Conservation (phyloP, 2,888 invertebrate species). For the Cerastis rubricosa region DNA sequence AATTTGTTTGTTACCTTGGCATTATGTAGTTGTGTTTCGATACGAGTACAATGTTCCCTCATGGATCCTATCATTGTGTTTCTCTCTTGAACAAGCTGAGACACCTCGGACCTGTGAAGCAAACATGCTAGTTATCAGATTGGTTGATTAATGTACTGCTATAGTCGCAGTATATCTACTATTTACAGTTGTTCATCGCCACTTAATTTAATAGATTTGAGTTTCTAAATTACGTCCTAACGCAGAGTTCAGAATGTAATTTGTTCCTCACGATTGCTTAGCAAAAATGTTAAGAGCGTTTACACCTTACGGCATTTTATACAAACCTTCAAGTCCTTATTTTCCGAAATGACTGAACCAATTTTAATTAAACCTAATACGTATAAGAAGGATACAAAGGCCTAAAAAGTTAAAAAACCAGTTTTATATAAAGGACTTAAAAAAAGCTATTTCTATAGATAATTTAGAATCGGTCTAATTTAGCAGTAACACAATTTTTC, state of each 20-base stretch:
- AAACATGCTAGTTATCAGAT: not conserved
- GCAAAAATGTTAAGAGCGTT: too few species aligned
- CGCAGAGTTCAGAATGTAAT: not conserved
- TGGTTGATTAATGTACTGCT: not conserved
- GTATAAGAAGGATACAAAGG: too few species aligned
- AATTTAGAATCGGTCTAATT: too few species aligned
- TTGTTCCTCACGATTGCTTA: not conserved
- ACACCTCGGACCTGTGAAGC: constrained; percentile 78
- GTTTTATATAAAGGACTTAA: too few species aligned
- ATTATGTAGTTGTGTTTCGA: constrained; percentile 82
- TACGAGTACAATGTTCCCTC: constrained; percentile 83
- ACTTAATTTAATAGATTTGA: not conserved
- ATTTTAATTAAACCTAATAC: too few species aligned
- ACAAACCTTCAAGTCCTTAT: too few species aligned
- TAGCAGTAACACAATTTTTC: too few species aligned
- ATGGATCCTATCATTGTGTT: constrained; percentile 85
- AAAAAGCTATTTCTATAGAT: too few species aligned
- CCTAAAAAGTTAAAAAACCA: too few species aligned
- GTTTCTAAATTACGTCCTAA: not conserved
- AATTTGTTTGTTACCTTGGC: constrained; percentile 75
- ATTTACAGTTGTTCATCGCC: not conserved
- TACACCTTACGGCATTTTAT: too few species aligned
- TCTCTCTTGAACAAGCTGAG: constrained; percentile 85
- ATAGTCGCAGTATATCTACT: not conserved
- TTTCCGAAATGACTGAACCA: too few species aligned